phyloP scores from a whole-genome alignment of 2,888 invertebrate genomes.

The Drosophila nigritarsus region DNA sequence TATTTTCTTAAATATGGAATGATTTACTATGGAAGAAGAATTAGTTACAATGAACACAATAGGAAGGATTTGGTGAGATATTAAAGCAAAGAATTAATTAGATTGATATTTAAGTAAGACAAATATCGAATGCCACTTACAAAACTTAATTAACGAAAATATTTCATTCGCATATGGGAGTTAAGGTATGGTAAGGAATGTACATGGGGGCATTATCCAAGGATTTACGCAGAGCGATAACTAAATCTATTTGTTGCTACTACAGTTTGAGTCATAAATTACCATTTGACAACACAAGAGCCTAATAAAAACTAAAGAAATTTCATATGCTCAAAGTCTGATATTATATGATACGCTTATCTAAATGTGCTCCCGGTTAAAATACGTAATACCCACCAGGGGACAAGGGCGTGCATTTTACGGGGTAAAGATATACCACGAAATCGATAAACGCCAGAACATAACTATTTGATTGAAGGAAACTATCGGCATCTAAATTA shows the following conservation, averaged over 20 bases:
- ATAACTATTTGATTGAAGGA: not conserved
- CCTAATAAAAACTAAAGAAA: constrained; percentile 61
- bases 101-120: not conserved
- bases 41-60: not conserved
- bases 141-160: not conserved
- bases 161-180: constrained; percentile 16
- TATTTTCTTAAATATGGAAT: not conserved
- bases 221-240: constrained; percentile 65
- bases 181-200: constrained; percentile 2
- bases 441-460: not conserved
- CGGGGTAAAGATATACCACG: not conserved
- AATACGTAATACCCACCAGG: constrained; percentile 35
- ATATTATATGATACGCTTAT: constrained; percentile 74
- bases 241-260: constrained; percentile 64
- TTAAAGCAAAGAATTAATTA: not conserved
- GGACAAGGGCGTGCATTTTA: constrained; percentile 42
- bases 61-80: not conserved
- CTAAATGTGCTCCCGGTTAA: constrained; percentile 60
- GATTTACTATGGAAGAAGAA: not conserved
- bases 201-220: constrained; percentile 33
- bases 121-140: not conserved
- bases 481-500: not conserved
- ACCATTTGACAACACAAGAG: constrained; percentile 61
- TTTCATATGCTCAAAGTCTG: constrained; percentile 71
- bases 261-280: constrained; percentile 65